These are phyloP conservation scores for Butorides virescens DNA, from an alignment of 2,113 vertebrate genomes.

Conservation along the genomic window DNA sequence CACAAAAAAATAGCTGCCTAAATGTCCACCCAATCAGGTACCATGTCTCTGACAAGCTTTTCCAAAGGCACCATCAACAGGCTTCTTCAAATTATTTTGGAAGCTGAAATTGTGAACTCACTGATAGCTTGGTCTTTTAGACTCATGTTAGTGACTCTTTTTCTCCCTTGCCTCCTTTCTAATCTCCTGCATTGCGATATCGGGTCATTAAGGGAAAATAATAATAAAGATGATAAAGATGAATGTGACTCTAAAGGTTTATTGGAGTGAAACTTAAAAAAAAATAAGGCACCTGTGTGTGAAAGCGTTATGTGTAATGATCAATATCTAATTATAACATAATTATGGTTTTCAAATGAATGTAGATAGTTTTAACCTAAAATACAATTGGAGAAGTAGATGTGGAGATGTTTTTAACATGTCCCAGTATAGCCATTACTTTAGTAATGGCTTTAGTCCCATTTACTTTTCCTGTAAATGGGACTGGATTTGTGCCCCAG, in stretches of 20 bases:
- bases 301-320: conserved; percentile 5
- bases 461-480: neutral
- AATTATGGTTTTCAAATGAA: conserved; percentile 1
- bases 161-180: neutral
- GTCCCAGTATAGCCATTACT: neutral
- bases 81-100: neutral
- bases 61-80: neutral
- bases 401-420: neutral
- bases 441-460: neutral
- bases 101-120: neutral
- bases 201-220: neutral
- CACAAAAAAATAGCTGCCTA: neutral
- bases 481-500: neutral
- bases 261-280: neutral
- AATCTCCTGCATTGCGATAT: neutral
- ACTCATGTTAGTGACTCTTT: neutral
- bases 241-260: neutral
- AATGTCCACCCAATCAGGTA: neutral
- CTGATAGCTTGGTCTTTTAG: neutral
- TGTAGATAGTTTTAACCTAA: neutral
- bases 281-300: neutral
- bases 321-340: conserved; percentile 8
- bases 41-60: neutral
- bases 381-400: neutral
- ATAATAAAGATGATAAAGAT: neutral